These are phyloP conservation scores for Podarcis lilfordi DNA, from an alignment of 2,797 vertebrate genomes.

Conservation along the genomic window DNA sequence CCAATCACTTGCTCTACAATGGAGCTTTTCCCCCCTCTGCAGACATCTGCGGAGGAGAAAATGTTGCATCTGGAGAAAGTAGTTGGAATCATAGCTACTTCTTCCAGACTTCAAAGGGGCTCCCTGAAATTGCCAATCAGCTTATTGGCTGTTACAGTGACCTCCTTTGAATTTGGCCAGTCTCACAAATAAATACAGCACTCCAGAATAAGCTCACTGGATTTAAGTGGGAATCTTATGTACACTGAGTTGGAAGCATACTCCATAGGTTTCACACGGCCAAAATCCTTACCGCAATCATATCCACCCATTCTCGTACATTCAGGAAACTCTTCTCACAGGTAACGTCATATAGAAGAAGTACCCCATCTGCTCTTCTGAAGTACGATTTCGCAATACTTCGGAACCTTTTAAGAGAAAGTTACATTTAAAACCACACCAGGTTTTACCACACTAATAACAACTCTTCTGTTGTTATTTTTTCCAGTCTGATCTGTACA, in stretches of 20 bases:
- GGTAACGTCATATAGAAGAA: slow-evolving; percentile 92
- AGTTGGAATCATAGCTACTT: no score
- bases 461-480: not conserved
- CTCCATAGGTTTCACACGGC: not conserved
- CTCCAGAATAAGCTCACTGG: not conserved
- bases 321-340: slow-evolving; percentile 94
- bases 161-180: no score
- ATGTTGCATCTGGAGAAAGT: no score
- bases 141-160: no score
- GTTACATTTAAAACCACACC: not conserved
- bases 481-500: not conserved
- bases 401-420: slow-evolving; percentile 83
- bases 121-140: no score
- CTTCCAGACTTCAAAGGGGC: no score
- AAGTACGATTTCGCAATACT: slow-evolving; percentile 99
- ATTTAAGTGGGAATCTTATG: not conserved
- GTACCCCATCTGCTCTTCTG: slow-evolving; percentile 92
- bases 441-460: no score
- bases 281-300: slow-evolving; percentile 87
- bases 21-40: no score
- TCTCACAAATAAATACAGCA: not conserved
- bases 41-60: no score
- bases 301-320: slow-evolving; percentile 95
- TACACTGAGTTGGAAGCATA: not conserved
- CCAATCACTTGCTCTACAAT: no score